Evolutionary conservation across 2,113 vertebrate genomes (phyloP), one percentile per base, ranked within the genome.

Genomic region (Helogale parvula): DNA sequence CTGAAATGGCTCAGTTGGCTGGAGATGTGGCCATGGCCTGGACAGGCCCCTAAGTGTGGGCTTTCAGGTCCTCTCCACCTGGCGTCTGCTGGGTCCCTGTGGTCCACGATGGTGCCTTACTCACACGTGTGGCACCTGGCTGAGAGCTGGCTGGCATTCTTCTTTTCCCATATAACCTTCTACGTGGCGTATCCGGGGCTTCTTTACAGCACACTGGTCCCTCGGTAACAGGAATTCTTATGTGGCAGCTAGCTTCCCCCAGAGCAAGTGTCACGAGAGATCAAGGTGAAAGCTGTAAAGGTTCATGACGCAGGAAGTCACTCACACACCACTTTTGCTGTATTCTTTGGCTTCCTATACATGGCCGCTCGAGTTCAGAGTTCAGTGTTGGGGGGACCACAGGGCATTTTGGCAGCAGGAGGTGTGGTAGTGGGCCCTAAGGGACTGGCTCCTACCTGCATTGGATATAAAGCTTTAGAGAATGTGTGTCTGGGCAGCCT

Each of bases 301-400:
- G 23, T 74, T 72, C 69, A 38, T 66, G 31, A 33, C 66, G 13
- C 5, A 9, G 29, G 41, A 17, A 29, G 33, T 54, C 38, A 6
- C 45, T 47, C 17, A 17, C 2, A 63, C 19, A 0, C 57, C 45
- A 2, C 25, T 13, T 82, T 25, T 69, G 50, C 72, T n/a, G 41
- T 17, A 1, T 41, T 54, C 60, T 65, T 35, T 10, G 63, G 7
- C 72, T 23, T 13, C 33, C 1, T 50, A 50, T 13, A 50, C 1
- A 3, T 19, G 65, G 17, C 88, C 50, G n/a, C 52, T 50, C 4
- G 0, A 60, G 7, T 11, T 72, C 57, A 7, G 0, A 60, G 7
- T 11, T 72, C 45, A 14, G 1, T n/a, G 47, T 93, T 69, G 81
- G 16, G 87, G 71, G 41, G 35, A 47, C 21, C 16, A 1, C 77